Evolutionary conservation across 1,140 invertebrate species (phyloP), one percentile per base, ranked within the genome.

Genomic region (Carcinoscorpius rotundicauda): DNA sequence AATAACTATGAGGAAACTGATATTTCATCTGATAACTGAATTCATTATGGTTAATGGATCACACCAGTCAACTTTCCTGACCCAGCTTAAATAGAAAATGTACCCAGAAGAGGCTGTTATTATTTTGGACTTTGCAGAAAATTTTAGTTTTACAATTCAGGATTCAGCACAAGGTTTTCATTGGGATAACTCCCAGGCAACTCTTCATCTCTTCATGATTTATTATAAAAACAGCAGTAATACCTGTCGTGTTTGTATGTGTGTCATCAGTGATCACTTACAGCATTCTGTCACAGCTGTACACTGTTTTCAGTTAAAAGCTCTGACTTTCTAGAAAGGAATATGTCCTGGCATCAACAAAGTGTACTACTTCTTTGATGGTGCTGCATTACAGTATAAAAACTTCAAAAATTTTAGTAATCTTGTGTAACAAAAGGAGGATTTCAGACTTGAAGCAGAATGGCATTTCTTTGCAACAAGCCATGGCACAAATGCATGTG

Each of bases 401-500:
- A 77, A 73, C 70, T 60, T 61, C 8, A 72, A 74, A 59, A 75
- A 72, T 58, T 69, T 77, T 61, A 49, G 63, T 4, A 76, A 76
- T 66, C 63, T 76, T 4, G 69, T 70, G 48, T 59, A 70, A 60
- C 71, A 72, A 60, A 49, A 71, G 61, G 63, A 71, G 53, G 71
- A 75, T 68, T 74, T 75, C 62, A 52, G 65, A 52, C 58, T 77
- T 6, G 52, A 67, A 49, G 72, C 70, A 5, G 71, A 69, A 67
- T 76, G 73, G 73, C 66, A 74, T 65, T 73, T 72, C 63, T 73
- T 69, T 69, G 72, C 73, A 49, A 74, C 73, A 53, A 66, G 69
- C 9, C 77, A 72, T 63, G 76, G 66, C 29, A 74, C 78, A 71
- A 71, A 75, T 60, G 77, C 76, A 52, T 65, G 50, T 62, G 64